These are phyloP conservation scores for Dolomedes plantarius DNA, from an alignment of 2,888 invertebrate species.

Conservation along the genomic window DNA sequence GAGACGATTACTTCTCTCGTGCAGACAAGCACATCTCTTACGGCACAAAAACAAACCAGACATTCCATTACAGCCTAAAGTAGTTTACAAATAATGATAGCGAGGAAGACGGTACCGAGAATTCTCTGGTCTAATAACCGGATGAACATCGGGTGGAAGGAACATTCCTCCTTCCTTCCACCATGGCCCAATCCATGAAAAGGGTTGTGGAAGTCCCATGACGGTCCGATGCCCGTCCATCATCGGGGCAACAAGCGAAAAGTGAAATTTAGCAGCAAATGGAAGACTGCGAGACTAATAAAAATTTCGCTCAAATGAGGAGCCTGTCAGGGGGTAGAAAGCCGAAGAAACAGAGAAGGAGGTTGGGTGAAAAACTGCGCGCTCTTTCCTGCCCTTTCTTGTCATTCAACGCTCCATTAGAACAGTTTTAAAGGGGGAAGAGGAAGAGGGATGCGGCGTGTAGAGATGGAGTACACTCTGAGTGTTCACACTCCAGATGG, in stretches of 20 bases:
- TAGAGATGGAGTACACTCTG: constrained; percentile 39
- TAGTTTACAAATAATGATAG: background rate
- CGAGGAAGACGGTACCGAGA: background rate
- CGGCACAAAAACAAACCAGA: background rate
- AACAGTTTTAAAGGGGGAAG: constrained; percentile 7
- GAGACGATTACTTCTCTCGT: too few relatives aligned
- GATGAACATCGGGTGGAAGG: too few relatives aligned
- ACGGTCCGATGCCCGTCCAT: background rate
- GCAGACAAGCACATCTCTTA: background rate
- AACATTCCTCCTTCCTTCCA: too few relatives aligned
- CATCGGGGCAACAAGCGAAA: constrained; percentile 64
- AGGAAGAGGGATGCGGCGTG: constrained; percentile 9
- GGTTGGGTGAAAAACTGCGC: background rate
- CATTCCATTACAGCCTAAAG: background rate
- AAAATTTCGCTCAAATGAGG: constrained; percentile 6
- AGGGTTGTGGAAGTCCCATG: background rate
- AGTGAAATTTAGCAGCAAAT: constrained; percentile 40
- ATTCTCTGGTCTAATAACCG: background rate
- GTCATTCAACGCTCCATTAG: constrained; percentile 67
- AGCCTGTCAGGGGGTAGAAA: background rate
- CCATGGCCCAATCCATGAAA: background rate
- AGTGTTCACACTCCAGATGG: constrained; percentile 47
- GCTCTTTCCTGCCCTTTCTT: constrained; percentile 18
- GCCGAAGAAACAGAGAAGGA: background rate
- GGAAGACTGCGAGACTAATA: constrained; percentile 1